Percentiles rank a stretch among this genome's conserved stretches.
Conservation (phyloP, 2,888 invertebrate species). For the Limnephilus rhombicus region DNA sequence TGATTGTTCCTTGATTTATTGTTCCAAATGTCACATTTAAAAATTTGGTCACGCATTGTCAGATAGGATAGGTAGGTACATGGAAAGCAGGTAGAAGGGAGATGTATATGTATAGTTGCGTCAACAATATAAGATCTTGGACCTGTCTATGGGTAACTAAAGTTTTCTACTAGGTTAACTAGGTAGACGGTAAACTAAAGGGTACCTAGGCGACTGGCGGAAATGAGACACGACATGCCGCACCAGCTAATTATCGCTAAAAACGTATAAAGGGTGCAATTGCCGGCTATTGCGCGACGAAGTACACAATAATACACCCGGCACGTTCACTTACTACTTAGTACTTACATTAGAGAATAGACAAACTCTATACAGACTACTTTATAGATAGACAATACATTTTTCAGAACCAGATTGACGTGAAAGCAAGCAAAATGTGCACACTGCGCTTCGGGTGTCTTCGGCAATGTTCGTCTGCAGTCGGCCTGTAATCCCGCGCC, state of each 20-base stretch:
- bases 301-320: not conserved
- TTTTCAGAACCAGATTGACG: conserved; percentile 58
- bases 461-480: conserved; percentile 47
- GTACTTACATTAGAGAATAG: not conserved
- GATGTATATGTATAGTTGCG: too few species aligned
- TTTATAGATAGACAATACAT: conserved; percentile 9
- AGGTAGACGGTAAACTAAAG: not conserved
- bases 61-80: too few species aligned
- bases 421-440: conserved; percentile 62
- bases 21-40: too few species aligned
- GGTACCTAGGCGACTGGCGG: not conserved
- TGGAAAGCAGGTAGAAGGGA: too few species aligned
- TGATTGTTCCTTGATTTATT: too few species aligned
- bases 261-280: not conserved
- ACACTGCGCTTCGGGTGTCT: conserved; percentile 52
- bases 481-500: conserved; percentile 54
- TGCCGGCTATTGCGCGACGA: not conserved
- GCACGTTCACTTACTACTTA: not conserved
- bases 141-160: too few species aligned
- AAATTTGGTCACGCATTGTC: too few species aligned
- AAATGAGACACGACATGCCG: not conserved
- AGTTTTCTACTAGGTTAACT: too few species aligned
- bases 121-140: too few species aligned
- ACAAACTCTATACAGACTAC: conserved; percentile 12
- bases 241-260: not conserved